Conservation (phyloP, 2,888 invertebrate species). For the Coelopa pilipes region DNA sequence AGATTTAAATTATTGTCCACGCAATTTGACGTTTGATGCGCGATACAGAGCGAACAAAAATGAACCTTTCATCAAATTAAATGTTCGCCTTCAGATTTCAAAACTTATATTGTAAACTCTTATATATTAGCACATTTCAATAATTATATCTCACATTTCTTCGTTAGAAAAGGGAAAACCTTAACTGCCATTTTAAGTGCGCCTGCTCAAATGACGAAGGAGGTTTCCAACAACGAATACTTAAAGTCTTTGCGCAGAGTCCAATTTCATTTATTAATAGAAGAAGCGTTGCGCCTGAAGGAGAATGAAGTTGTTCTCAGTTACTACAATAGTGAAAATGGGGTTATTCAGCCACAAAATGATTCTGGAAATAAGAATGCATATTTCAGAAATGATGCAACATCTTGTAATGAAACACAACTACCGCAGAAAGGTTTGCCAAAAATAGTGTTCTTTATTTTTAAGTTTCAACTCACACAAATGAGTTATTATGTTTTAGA, state of each 20-base stretch:
- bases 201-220: conserved; percentile 42
- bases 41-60: conserved; percentile 35
- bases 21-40: conserved; percentile 39
- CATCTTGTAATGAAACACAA: not conserved
- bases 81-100: conserved; percentile 33
- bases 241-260: conserved; percentile 36
- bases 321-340: conserved; percentile 43
- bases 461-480: too few species aligned
- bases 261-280: conserved; percentile 41
- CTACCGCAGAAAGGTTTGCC: not conserved
- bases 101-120: conserved; percentile 43
- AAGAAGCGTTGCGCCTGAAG: conserved; percentile 44
- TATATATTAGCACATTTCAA: not conserved
- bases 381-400: not conserved
- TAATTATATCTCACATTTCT: too few species aligned
- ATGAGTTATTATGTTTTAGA: not conserved
- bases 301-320: conserved; percentile 45
- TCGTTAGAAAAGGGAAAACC: conserved; percentile 34
- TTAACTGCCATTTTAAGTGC: conserved; percentile 41
- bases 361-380: too few species aligned
- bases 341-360: too few species aligned
- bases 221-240: conserved; percentile 22
- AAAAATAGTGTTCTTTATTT: not conserved
- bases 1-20: conserved; percentile 47
- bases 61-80: conserved; percentile 33